A percentile compares a stretch with the other conserved stretches of the same genome.
Conservation (phyloP, 1,140 invertebrate species). For the Procambarus virginalis region DNA sequence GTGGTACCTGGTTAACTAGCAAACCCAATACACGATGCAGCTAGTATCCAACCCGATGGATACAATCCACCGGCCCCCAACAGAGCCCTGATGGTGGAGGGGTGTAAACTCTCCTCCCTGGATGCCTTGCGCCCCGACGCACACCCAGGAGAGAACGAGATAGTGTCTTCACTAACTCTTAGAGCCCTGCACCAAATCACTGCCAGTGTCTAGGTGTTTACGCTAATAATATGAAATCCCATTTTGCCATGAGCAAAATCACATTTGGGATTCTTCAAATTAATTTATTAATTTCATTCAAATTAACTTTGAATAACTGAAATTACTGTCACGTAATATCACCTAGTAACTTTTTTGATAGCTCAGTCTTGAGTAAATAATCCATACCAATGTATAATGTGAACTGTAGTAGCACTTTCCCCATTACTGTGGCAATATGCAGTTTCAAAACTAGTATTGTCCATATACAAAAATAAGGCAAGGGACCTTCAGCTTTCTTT, state of each 20-base stretch:
- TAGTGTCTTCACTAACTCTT: neutral
- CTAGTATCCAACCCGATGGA: neutral
- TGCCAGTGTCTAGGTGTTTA: neutral
- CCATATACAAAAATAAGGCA: neutral
- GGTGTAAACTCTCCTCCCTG: slow-evolving; percentile 4
- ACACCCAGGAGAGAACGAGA: slow-evolving; percentile 10
- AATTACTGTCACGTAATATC: neutral
- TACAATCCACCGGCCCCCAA: neutral
- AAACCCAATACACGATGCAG: neutral
- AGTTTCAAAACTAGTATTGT: neutral
- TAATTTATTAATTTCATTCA: neutral
- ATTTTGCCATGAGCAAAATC: neutral
- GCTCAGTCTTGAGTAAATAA: neutral
- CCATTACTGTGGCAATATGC: slow-evolving; percentile 12
- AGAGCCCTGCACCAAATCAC: neutral
- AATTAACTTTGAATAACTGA: neutral
- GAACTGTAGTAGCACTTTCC: neutral
- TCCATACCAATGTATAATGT: neutral
- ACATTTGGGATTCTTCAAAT: neutral
- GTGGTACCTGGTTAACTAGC: neutral
- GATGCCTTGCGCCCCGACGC: neutral
- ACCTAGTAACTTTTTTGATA: neutral
- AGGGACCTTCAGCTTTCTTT: slow-evolving; percentile 52
- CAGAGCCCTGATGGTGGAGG: neutral
- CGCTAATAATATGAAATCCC: neutral